Evolutionary conservation across 2,113 vertebrate genomes (phyloP).

Genomic region (Platycercus adscitus): DNA sequence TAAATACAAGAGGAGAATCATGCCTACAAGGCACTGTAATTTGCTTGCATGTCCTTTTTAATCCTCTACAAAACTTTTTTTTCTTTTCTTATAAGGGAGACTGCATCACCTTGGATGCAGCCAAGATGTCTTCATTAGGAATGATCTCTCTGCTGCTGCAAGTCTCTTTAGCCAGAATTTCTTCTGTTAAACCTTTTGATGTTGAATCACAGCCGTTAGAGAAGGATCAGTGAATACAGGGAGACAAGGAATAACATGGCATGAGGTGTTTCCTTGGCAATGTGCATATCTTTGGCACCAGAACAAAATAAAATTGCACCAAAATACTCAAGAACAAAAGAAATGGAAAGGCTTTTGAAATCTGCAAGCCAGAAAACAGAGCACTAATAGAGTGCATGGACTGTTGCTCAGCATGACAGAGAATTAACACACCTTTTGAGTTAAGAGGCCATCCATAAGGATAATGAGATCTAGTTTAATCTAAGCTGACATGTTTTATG

Average conservation of each 20-base stretch:
- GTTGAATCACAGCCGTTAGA: background rate
- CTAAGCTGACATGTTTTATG: conserved; percentile 58
- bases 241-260: background rate
- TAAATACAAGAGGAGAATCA: background rate
- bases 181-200: conserved; percentile 18
- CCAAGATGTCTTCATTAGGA: conserved; percentile 13
- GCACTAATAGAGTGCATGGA: background rate
- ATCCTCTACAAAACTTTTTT: background rate
- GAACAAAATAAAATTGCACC: conserved; percentile 19
- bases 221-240: background rate
- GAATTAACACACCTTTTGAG: conserved; percentile 42
- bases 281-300: background rate
- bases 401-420: conserved; percentile 27
- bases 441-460: conserved; percentile 14
- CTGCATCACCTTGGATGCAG: background rate
- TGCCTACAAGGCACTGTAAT: background rate
- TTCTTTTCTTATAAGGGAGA: background rate
- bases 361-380: background rate
- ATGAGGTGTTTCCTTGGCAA: conserved; percentile 28
- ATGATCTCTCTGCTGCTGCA: background rate
- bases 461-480: conserved; percentile 64
- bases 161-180: conserved; percentile 23
- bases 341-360: conserved; percentile 43
- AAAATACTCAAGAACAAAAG: conserved; percentile 53
- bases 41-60: background rate